Conservation (phyloP, 2,797 vertebrate species). For the Melanotaenia boesemani region DNA sequence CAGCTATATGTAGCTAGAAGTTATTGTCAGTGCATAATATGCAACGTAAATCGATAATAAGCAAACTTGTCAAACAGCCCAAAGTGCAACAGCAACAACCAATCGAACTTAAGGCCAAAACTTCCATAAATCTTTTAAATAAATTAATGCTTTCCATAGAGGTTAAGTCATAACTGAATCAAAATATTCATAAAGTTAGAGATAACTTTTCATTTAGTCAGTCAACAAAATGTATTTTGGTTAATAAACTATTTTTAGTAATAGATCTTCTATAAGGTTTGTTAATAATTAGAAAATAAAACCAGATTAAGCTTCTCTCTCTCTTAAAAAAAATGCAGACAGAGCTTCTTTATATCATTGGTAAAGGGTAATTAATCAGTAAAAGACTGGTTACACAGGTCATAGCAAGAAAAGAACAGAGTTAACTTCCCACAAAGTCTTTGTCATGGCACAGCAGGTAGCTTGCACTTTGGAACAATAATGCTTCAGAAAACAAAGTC, state of each 20-base stretch:
- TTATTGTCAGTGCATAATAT: constrained; percentile 20
- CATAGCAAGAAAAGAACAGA: not conserved
- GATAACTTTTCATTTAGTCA: constrained; percentile 18
- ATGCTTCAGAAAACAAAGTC: constrained; percentile 36
- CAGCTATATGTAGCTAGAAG: constrained; percentile 22
- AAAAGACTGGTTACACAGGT: constrained; percentile 7
- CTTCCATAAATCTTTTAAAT: constrained; percentile 38
- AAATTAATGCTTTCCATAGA: constrained; percentile 24
- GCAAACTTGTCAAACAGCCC: constrained; percentile 7
- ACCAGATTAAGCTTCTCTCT: not conserved
- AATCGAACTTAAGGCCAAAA: constrained; percentile 64
- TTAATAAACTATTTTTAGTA: constrained; percentile 18
- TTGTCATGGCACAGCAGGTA: constrained; percentile 79
- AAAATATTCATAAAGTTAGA: constrained; percentile 8
- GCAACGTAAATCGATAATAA: constrained; percentile 16
- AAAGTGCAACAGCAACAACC: constrained; percentile 48
- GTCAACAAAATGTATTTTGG: constrained; percentile 10
- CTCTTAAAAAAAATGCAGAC: not conserved
- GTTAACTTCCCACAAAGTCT: constrained; percentile 23
- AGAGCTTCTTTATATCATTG: constrained; percentile 9
- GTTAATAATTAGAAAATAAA: constrained; percentile 42
- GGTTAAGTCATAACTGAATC: constrained; percentile 10
- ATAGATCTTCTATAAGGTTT: constrained; percentile 6
- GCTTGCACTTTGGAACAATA: constrained; percentile 75
- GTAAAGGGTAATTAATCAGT: constrained; percentile 16